phyloP scores from a whole-genome alignment of 2,888 invertebrate species.

The Pilophorus perplexus region DNA sequence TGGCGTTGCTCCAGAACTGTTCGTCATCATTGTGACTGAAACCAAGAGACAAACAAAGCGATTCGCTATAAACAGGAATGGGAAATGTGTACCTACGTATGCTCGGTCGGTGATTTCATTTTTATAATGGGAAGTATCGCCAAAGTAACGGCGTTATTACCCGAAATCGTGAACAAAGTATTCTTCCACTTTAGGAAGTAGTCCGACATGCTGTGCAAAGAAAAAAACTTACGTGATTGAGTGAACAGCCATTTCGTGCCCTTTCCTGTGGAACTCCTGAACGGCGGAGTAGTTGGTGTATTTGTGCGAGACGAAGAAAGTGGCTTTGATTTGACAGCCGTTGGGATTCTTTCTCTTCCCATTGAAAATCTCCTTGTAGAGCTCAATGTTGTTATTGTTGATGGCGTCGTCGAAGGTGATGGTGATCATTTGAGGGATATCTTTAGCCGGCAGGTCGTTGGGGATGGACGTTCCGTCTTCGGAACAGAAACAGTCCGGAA shows the following conservation, averaged over 20 bases:
- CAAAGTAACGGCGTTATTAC: too few relatives aligned
- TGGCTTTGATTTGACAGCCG: slow-evolving; percentile 88
- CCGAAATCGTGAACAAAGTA: too few relatives aligned
- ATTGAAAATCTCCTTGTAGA: slow-evolving; percentile 90
- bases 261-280: slow-evolving; percentile 84
- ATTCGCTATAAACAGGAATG: background rate
- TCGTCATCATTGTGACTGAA: slow-evolving; percentile 85
- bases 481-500: slow-evolving; percentile 92
- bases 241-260: slow-evolving; percentile 90
- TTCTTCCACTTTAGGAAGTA: too few relatives aligned
- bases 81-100: too few relatives aligned
- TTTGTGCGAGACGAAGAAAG: slow-evolving; percentile 89
- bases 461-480: slow-evolving; percentile 86
- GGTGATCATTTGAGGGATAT: slow-evolving; percentile 91
- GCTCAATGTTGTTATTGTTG: slow-evolving; percentile 90
- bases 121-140: too few relatives aligned
- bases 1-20: slow-evolving; percentile 88
- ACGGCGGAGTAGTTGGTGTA: slow-evolving; percentile 92
- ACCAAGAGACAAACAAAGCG: slow-evolving; percentile 35
- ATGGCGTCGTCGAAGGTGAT: slow-evolving; percentile 93
- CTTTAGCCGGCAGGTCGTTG: slow-evolving; percentile 76
- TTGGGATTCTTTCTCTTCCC: slow-evolving; percentile 87
- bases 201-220: too few relatives aligned
- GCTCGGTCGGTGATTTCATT: too few relatives aligned
- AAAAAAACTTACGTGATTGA: slow-evolving; percentile 89